Base-by-base conservation (phyloP, 2,888 invertebrate genomes). In the Xestia sexstrigata region DNA sequence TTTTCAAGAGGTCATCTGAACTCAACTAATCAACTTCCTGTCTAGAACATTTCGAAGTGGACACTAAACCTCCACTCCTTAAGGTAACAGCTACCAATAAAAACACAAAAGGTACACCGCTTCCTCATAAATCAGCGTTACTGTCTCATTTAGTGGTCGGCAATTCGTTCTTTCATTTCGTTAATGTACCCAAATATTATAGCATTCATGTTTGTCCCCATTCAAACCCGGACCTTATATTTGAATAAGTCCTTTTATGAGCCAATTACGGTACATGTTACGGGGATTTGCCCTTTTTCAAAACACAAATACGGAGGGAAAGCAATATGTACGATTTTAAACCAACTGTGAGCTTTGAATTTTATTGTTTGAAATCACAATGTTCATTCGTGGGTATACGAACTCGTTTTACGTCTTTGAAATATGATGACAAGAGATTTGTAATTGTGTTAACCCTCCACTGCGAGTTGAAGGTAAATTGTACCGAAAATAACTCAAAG, bases 141-240 rank as follows among this genome's bases (percentile, higher is more conserved):
- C 77, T 74, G 65, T 78, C 82, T 63, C 75, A 86, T 84, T 79
- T 79, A 81, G 81, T 70, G 78, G 78, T 70, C 70, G 9, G 70
- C 63, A 65, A 71, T 82, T 76, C 74, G 60, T 76, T 78, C 66
- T 79, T 86, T 83, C 67, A 81, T 81, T 83, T 72, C 58, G 58
- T 75, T 81, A 87, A 81, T 86, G 77, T 81, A 80, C 76, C 69
- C 58, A 78, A 81, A 83, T 79, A 79, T 81, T 79, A 79, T 81
- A 82, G 39, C 78, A 82, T 83, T 84, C 83, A 83, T 78, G 71
- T 52, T 45, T 47, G 78, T 74, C 45, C 69, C 74, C 63, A 83
- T 81, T 81, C 63, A 77, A 78, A 74, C 66, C 47, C n/a, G 69
- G 68, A 78, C 72, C 58, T 69, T 74, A 65, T 76, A 85, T 87